Conservation (phyloP, 2,888 invertebrate genomes). For the Spialia ferax region DNA sequence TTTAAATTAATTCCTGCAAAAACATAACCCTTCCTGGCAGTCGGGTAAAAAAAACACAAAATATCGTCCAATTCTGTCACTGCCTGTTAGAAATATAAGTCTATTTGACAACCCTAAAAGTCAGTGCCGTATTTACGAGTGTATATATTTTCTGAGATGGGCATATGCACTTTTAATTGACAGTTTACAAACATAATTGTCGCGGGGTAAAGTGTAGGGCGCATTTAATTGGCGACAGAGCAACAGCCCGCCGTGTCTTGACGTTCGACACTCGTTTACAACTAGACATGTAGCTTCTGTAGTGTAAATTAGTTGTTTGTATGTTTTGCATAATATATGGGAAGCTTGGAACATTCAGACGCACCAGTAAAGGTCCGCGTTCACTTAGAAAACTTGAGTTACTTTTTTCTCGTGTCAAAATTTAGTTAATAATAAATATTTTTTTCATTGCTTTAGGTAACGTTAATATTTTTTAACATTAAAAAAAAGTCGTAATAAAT, state of each 20-base stretch:
- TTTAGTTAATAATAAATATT: too few relatives aligned
- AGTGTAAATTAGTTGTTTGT: constrained; percentile 27
- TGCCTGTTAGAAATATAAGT: neutral
- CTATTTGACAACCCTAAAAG: constrained; percentile 22
- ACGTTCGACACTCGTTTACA: constrained; percentile 10
- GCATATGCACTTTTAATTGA: constrained; percentile 30
- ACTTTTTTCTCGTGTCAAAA: too few relatives aligned
- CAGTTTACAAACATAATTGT: constrained; percentile 33
- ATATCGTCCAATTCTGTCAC: neutral
- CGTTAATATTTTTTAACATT: too few relatives aligned
- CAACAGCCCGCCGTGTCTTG: constrained; percentile 17
- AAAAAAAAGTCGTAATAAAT: too few relatives aligned
- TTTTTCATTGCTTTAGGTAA: too few relatives aligned
- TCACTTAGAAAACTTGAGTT: too few relatives aligned
- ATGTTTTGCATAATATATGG: constrained; percentile 17
- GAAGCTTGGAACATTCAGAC: too few relatives aligned
- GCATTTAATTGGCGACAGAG: constrained; percentile 22
- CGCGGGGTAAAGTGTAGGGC: neutral
- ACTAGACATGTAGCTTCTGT: neutral
- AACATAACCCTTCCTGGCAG: too few relatives aligned
- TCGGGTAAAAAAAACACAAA: too few relatives aligned
- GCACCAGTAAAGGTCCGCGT: too few relatives aligned
- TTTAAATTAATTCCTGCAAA: too few relatives aligned
- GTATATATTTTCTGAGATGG: neutral
- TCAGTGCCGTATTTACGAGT: neutral